Conservation (phyloP, 1,140 invertebrate genomes). For the Euwallacea similis region DNA sequence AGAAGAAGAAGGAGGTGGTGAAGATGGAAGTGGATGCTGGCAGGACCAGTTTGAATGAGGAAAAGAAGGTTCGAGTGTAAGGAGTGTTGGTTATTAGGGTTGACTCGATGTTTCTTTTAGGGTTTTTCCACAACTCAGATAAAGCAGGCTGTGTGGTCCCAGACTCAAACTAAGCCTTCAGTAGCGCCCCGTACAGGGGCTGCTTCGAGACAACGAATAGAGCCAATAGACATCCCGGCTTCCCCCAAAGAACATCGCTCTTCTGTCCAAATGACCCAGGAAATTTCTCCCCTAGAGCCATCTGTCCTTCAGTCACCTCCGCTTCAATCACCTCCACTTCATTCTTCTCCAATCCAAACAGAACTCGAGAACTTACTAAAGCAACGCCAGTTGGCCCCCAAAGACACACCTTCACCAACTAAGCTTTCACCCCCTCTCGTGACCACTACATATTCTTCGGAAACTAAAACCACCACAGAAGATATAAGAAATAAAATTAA, state of each 20-base stretch:
- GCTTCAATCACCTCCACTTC: constrained; percentile 8
- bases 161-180: constrained; percentile 34
- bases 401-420: constrained; percentile 23
- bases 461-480: constrained; percentile 37
- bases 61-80: constrained; percentile 10
- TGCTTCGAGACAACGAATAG: constrained; percentile 57
- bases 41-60: constrained; percentile 41
- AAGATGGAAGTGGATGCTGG: constrained; percentile 47
- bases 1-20: constrained; percentile 58
- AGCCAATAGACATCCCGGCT: constrained; percentile 59
- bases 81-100: no score
- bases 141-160: neutral
- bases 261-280: neutral
- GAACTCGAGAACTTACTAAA: constrained; percentile 49
- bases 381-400: constrained; percentile 40
- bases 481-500: constrained; percentile 52
- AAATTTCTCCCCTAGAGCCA: constrained; percentile 32
- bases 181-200: constrained; percentile 51
- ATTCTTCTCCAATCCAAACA: constrained; percentile 45
- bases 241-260: constrained; percentile 44
- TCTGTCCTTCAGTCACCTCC: constrained; percentile 31
- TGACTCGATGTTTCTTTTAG: no score
- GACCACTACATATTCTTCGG: constrained; percentile 11
- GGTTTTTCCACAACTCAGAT: no score
- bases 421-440: constrained; percentile 23